Evolutionary conservation across 1,140 invertebrate genomes (phyloP), one percentile per base, ranked within the genome.

Genomic region (Calephelis nemesis): DNA sequence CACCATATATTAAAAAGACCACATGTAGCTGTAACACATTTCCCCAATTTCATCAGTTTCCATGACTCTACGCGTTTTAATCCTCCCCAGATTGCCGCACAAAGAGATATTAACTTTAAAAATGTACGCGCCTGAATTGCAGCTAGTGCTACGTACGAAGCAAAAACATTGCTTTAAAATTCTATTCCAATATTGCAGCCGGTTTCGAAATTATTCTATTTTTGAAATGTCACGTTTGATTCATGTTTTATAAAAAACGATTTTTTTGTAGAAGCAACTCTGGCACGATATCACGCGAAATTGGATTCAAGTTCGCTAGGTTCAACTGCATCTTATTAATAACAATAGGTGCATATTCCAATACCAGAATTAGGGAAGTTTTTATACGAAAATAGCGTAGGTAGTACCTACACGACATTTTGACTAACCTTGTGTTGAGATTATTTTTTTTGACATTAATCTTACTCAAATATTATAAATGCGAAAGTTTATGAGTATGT

Each of bases 121-220:
- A 84, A 85, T 84, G 79, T 79, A 84, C 74, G 75, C 69, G 42
- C 19, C 45, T 63, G 74, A 75, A 82, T 78, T 83, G 73, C 76
- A 68, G 49, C 15, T 30, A 62, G 62, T 50, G 64, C 19, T 64
- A 49, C 30, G 63, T 15, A 49, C 48, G 63, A 49, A 50, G 11
- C 19, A 58, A 50, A 64, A 64, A 64, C 63, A 64, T 50, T 50
- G 19, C 7, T 64, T 64, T 64, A 49, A 64, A 64, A 63, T 63
- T 54, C 52, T 54, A 47, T 47, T 64, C 63, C 63, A 49, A 64
- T 64, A 64, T 64, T 47, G 63, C 42, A 19, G 11, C 10, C 58
- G 15, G 30, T 62, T 45, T 39, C n/a, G 39, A 42, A 45, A n/a
- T 13, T 62, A 48, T 64, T 49, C 52, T 54, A 54, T 68, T 68